Evolutionary conservation across 2,113 vertebrate species (phyloP).

Genomic region (Hiodon alosoides): DNA sequence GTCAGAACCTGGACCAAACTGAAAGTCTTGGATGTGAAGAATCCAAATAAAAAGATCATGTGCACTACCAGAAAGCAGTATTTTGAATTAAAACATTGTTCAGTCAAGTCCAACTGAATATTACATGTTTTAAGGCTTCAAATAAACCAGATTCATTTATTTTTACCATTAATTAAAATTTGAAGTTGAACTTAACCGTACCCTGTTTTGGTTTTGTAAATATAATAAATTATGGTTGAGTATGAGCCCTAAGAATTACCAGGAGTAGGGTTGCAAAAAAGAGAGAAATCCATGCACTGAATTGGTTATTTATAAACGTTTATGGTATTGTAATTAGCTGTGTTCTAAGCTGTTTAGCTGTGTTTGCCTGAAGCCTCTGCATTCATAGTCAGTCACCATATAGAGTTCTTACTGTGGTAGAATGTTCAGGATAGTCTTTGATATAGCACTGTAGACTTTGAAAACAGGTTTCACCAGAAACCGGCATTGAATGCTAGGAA

Average conservation of each 20-base stretch:
- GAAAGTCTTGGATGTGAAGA: too few relatives aligned
- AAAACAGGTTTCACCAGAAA: conserved; percentile 26
- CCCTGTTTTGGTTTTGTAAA: neutral
- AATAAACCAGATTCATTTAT: neutral
- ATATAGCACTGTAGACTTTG: conserved; percentile 21
- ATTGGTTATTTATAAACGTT: too few relatives aligned
- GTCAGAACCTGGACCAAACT: neutral
- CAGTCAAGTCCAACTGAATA: neutral
- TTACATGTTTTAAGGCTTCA: neutral
- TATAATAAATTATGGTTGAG: neutral
- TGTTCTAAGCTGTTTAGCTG: too few relatives aligned
- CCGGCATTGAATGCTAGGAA: conserved; percentile 31
- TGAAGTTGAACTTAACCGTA: conserved; percentile 10
- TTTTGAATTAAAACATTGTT: neutral
- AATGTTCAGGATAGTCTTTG: conserved; percentile 11
- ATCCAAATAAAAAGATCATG: neutral
- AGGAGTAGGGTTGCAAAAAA: too few relatives aligned
- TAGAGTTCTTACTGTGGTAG: neutral
- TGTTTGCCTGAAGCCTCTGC: too few relatives aligned
- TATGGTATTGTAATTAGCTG: too few relatives aligned
- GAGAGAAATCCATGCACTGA: too few relatives aligned
- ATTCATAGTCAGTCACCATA: too few relatives aligned
- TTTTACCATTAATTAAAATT: conserved; percentile 7
- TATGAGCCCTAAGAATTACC: too few relatives aligned
- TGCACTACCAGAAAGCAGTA: conserved; percentile 5